phyloP scores from a whole-genome alignment of 2,113 vertebrate species.

The Calyptomena viridis region DNA sequence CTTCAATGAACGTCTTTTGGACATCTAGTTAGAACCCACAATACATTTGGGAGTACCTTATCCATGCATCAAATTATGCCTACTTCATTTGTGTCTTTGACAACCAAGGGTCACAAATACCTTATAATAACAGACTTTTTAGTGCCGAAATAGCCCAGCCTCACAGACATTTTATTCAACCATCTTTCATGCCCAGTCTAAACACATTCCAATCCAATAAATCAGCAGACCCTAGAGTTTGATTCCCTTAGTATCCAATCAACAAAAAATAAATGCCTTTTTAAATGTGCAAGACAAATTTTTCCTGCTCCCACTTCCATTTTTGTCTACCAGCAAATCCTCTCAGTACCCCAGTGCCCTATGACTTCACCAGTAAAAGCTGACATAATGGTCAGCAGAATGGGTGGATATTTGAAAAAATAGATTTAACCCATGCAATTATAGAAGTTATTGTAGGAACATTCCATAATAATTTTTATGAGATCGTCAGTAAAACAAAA shows the following conservation, averaged over 20 bases:
- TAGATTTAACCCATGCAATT: not conserved
- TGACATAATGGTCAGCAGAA: not conserved
- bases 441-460: not conserved
- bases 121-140: not conserved
- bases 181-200: not conserved
- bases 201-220: not conserved
- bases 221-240: not conserved
- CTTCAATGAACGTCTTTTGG: not conserved
- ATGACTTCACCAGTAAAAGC: not conserved
- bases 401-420: not conserved
- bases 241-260: not conserved
- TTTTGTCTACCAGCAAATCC: not conserved
- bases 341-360: not conserved
- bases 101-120: not conserved
- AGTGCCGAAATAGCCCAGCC: not conserved
- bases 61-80: not conserved
- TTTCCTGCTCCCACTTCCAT: not conserved
- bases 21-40: not conserved
- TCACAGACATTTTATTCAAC: not conserved
- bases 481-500: not conserved
- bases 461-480: accelerated
- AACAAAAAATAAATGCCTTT: not conserved
- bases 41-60: not conserved
- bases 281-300: not conserved
- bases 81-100: not conserved